Percentiles rank a stretch among this genome's conserved stretches.
Evolutionary conservation across 2,113 vertebrate genomes (phyloP).

Genomic region (Mellivora capensis): DNA sequence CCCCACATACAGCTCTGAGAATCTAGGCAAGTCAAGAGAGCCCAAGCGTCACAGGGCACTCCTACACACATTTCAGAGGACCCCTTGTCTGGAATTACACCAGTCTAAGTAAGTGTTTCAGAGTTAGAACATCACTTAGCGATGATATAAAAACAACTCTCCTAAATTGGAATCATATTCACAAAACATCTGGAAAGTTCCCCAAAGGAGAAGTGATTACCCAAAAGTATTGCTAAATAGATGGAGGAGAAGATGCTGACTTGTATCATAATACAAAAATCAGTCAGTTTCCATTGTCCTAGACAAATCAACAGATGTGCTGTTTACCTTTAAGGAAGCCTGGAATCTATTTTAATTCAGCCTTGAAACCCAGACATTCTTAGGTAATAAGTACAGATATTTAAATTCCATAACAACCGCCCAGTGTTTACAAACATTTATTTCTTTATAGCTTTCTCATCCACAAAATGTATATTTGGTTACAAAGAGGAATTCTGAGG

Average conservation of each 20-base stretch:
- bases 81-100: conserved; percentile 21
- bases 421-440: conserved; percentile 62
- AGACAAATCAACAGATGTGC: conserved; percentile 55
- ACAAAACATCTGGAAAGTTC: conserved; percentile 65
- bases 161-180: conserved; percentile 65
- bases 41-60: background rate
- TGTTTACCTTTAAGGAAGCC: conserved; percentile 60
- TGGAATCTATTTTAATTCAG: conserved; percentile 64
- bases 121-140: conserved; percentile 41
- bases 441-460: conserved; percentile 61
- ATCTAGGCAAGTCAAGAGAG: conserved; percentile 32
- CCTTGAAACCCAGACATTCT: conserved; percentile 51
- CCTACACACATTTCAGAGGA: conserved; percentile 18
- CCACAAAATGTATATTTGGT: conserved; percentile 60
- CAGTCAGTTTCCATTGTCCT: conserved; percentile 40
- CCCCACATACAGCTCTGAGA: background rate
- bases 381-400: conserved; percentile 58
- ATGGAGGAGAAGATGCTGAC: conserved; percentile 52
- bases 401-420: conserved; percentile 58
- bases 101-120: conserved; percentile 23
- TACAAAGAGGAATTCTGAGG: conserved; percentile 44
- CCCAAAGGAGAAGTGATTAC: conserved; percentile 55
- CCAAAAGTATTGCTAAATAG: conserved; percentile 66
- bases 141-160: conserved; percentile 64
- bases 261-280: conserved; percentile 63